Evolutionary conservation across 2,888 invertebrate genomes (phyloP).

Genomic region (Oeneis ivallda): DNA sequence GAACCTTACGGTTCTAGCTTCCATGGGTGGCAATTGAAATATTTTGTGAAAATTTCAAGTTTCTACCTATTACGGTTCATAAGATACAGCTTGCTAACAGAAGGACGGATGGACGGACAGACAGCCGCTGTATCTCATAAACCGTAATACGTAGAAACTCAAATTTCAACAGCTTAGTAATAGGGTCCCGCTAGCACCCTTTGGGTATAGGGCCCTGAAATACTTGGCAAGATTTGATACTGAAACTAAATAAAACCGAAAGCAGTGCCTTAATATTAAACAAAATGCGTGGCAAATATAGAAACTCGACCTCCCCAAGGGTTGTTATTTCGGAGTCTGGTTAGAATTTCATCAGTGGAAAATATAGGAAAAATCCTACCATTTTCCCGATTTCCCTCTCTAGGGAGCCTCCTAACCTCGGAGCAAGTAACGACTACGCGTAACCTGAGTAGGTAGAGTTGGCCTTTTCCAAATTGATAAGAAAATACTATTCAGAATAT

Average conservation of each 20-base stretch:
- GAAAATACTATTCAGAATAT: conserved; percentile 8
- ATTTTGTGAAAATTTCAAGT: too few relatives aligned
- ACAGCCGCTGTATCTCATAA: too few relatives aligned
- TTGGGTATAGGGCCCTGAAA: too few relatives aligned
- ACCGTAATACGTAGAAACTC: too few relatives aligned
- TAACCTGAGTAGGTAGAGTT: conserved; percentile 8
- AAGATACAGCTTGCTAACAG: too few relatives aligned
- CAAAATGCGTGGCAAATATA: conserved; percentile 9
- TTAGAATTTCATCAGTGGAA: conserved; percentile 39
- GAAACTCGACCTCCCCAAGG: conserved; percentile 24
- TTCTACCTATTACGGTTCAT: too few relatives aligned
- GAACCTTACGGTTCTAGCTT: too few relatives aligned
- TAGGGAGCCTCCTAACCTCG: conserved; percentile 19
- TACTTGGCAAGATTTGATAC: background rate
- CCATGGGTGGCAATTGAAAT: too few relatives aligned
- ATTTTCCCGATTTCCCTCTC: conserved; percentile 26
- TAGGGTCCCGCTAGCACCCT: too few relatives aligned
- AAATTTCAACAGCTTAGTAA: too few relatives aligned
- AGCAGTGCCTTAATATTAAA: conserved; percentile 4
- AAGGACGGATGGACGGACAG: too few relatives aligned
- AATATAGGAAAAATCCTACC: conserved; percentile 37
- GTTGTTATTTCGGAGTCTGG: conserved; percentile 30
- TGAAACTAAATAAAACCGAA: background rate
- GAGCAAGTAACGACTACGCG: conserved; percentile 7
- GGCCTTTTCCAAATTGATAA: conserved; percentile 11